phyloP scores from a whole-genome alignment of 2,113 vertebrate species.

The Xenotilapia flavipinnis region DNA sequence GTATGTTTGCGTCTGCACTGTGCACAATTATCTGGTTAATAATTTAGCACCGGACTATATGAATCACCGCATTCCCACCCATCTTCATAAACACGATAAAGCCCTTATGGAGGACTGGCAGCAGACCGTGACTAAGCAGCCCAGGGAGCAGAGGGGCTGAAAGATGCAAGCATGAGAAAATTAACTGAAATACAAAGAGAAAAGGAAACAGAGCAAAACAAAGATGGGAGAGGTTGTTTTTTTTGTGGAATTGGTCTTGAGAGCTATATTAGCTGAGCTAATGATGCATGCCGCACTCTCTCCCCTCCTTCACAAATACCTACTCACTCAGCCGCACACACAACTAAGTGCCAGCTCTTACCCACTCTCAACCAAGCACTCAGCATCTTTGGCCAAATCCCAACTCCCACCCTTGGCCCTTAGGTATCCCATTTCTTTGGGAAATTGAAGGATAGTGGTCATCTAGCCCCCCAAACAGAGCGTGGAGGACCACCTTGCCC shows the following conservation, averaged over 20 bases:
- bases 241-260: slow-evolving; percentile 12
- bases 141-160: neutral
- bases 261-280: slow-evolving; percentile 45
- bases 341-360: neutral
- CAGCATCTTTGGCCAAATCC: neutral
- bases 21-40: slow-evolving; percentile 16
- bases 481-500: neutral
- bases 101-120: slow-evolving; percentile 51
- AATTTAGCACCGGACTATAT: slow-evolving; percentile 10
- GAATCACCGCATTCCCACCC: slow-evolving; percentile 2
- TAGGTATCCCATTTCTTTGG: neutral
- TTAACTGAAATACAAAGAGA: slow-evolving; percentile 23
- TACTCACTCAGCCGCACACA: neutral
- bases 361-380: neutral
- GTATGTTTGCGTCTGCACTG: neutral
- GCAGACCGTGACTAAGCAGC: slow-evolving; percentile 60
- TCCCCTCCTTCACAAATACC: neutral
- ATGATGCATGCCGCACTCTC: slow-evolving; percentile 30
- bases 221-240: neutral
- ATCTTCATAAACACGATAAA: slow-evolving; percentile 50
- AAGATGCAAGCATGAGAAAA: slow-evolving; percentile 33
- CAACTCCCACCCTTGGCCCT: neutral
- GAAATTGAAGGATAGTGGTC: neutral
- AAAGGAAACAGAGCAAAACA: slow-evolving; percentile 2
- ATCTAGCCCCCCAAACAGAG: neutral